phyloP scores from a whole-genome alignment of 2,888 invertebrate species.

The Diarsia brunnea region DNA sequence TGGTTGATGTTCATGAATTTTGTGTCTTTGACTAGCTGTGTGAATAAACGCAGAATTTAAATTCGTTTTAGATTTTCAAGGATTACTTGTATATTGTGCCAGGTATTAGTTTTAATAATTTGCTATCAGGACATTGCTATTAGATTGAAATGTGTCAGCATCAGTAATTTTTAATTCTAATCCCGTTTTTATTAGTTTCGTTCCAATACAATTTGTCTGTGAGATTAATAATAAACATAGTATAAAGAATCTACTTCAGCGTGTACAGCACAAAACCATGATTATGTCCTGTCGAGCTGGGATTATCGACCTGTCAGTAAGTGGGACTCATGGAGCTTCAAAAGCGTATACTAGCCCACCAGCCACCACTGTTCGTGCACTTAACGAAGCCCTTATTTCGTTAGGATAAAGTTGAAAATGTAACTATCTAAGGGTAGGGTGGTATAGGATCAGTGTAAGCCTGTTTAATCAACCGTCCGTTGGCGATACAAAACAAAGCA shows the following conservation, averaged over 20 bases:
- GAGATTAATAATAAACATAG: neutral
- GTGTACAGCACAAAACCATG: conserved; percentile 53
- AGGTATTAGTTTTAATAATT: neutral
- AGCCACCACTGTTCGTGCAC: conserved; percentile 10
- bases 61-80: neutral
- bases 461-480: conserved; percentile 63
- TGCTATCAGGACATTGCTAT: neutral
- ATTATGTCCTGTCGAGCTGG: conserved; percentile 58
- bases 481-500: conserved; percentile 61
- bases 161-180: neutral
- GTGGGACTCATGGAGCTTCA: conserved; percentile 68
- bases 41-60: neutral
- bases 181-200: neutral
- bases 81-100: neutral
- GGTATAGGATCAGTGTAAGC: conserved; percentile 55
- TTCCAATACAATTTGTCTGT: neutral
- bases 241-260: neutral
- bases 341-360: conserved; percentile 49
- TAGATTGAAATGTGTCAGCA: neutral
- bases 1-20: neutral
- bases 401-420: conserved; percentile 33
- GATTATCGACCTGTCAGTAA: conserved; percentile 71
- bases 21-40: neutral
- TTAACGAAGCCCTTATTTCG: conserved; percentile 13
- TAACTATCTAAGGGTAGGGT: neutral